Evolutionary conservation across 2,113 vertebrate species (phyloP).

Genomic region (Platysteira castanea): DNA sequence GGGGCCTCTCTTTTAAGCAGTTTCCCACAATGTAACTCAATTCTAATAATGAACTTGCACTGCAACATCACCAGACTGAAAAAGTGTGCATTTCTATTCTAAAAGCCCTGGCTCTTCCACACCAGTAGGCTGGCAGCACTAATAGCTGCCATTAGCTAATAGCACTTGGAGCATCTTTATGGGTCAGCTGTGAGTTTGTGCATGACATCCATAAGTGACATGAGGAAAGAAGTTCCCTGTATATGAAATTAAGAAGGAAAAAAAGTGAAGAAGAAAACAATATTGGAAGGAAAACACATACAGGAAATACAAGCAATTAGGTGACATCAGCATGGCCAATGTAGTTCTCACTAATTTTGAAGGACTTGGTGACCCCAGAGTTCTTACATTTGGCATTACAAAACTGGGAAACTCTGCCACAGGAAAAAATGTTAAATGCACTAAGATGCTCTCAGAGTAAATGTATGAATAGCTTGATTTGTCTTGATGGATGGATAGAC

Average conservation of each 20-base stretch:
- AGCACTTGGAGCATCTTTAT: not conserved
- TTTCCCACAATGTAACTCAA: not conserved
- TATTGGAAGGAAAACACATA: not conserved
- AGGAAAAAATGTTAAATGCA: not conserved
- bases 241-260: not conserved
- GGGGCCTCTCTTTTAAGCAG: not conserved
- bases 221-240: not conserved
- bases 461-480: slow-evolving; percentile 17
- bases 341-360: not conserved
- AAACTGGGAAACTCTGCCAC: not conserved
- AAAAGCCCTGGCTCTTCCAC: not conserved
- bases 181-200: not conserved
- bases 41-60: not conserved
- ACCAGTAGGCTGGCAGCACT: not conserved
- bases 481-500: slow-evolving; percentile 43
- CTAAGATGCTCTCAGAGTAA: not conserved
- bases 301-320: not conserved
- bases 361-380: not conserved
- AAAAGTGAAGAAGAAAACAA: not conserved
- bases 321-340: not conserved
- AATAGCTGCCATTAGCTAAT: slow-evolving; percentile 9
- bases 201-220: not conserved
- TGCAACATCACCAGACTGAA: not conserved
- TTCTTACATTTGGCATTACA: not conserved
- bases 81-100: not conserved